Conservation (phyloP, 1,140 invertebrate species). For the Uloborus diversus region DNA sequence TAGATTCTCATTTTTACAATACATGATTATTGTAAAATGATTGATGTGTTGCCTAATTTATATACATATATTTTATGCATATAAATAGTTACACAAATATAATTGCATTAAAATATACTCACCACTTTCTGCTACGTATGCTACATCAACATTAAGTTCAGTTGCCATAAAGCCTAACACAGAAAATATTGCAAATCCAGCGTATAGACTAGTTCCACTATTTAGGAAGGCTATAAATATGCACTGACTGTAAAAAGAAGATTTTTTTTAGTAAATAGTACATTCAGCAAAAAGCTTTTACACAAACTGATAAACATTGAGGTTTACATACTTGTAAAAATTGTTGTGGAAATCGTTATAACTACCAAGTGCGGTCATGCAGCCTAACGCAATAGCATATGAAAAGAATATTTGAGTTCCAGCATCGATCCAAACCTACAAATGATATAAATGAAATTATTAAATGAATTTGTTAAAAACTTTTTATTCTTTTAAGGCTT, state of each 20-base stretch:
- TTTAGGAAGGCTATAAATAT: constrained; percentile 65
- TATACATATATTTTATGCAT: too few relatives aligned
- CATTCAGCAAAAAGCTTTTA: not conserved
- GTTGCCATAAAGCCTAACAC: constrained; percentile 67
- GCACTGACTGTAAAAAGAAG: constrained; percentile 62
- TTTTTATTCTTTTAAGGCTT: too few relatives aligned
- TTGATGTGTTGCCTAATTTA: too few relatives aligned
- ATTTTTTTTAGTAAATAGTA: not conserved
- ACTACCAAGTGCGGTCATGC: constrained; percentile 62
- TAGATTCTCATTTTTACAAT: too few relatives aligned
- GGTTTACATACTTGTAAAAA: constrained; percentile 58
- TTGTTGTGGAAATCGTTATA: constrained; percentile 63
- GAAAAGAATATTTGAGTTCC: constrained; percentile 67
- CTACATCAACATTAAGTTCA: constrained; percentile 63
- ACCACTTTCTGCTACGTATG: constrained; percentile 64
- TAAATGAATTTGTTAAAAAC: not conserved
- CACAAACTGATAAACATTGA: not conserved
- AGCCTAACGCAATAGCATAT: constrained; percentile 68
- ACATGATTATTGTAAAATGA: too few relatives aligned
- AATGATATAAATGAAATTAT: not conserved
- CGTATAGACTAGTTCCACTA: constrained; percentile 65
- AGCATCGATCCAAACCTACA: constrained; percentile 66
- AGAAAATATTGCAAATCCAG: constrained; percentile 68
- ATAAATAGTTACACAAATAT: too few relatives aligned
- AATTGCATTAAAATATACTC: constrained; percentile 1